Evolutionary conservation across 2,888 invertebrate species (phyloP), one percentile per base, ranked within the genome.

Genomic region (Tribolium freemani): DNA sequence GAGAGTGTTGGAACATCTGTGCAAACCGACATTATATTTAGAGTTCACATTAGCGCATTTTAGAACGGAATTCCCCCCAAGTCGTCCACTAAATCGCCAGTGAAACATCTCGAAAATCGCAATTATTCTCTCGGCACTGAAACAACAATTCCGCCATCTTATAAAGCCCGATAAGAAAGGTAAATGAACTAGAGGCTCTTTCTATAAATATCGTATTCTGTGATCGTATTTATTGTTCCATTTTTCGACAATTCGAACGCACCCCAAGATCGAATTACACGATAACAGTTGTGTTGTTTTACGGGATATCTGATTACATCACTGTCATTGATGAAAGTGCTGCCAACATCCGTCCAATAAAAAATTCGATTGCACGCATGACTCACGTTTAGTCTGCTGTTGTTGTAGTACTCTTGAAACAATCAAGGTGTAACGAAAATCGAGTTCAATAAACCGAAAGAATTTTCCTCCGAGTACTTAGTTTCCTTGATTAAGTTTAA

Each of bases 11-110:
- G 63, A 61, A 72, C 72, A 72, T 68, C 72, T 72, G 68, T 56
- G 20, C 54, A 56, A 57, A 53, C 46, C 8, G 46, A 53, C 53
- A 61, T 73, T 76, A 76, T 74, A 72, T 76, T 76, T 77, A 76
- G 76, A 66, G 53, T 44, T 64, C 26, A 58, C 70, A 69, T 72
- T 56, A 51, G 74, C 76, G 72, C 60, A 74, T 77, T 77, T 38
- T 72, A 76, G 76, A 71, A 61, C 61, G 74, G 76, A 75, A 74
- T 76, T 77, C 75, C 75, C 74, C 70, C 64, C 73, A 70, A 73
- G 72, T 70, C 44, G 71, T 71, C 64, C 53, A 64, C 58, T 58
- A 61, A 61, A 61, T 61, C 61, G 21, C 61, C 2, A 46, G 20
- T 9, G 13, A 63, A 63, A 50, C 63, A 63, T 63, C 63, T 63